Conservation (phyloP, 2,888 invertebrate species). For the Meta bourneti region DNA sequence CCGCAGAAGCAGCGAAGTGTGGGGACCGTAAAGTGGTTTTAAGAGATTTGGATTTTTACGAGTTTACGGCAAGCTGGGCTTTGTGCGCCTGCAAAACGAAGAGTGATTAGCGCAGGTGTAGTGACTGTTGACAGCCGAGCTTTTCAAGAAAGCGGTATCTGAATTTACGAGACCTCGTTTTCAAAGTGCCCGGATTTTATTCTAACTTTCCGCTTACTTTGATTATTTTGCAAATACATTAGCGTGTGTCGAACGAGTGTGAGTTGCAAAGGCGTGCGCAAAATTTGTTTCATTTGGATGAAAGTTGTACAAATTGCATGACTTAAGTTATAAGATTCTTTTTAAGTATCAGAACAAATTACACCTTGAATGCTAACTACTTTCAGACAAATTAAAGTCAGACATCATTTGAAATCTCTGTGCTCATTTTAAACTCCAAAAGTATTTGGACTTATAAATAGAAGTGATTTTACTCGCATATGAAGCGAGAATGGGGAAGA, state of each 20-base stretch:
- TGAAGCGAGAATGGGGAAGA: no score
- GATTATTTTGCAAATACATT: background rate
- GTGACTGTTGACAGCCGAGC: conserved; percentile 22
- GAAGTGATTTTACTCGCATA: no score
- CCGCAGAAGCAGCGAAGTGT: background rate
- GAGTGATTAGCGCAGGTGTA: conserved; percentile 49
- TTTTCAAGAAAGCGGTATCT: background rate
- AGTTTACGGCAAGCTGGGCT: conserved; percentile 25
- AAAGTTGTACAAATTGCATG: background rate
- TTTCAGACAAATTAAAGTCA: no score
- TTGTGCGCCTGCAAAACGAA: background rate
- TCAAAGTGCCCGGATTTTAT: background rate
- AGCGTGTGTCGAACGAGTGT: background rate
- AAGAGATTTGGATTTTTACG: conserved; percentile 63
- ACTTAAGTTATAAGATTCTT: no score
- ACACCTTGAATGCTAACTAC: no score
- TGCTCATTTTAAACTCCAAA: no score
- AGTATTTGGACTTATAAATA: no score
- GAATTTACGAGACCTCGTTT: conserved; percentile 27
- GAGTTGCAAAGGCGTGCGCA: background rate
- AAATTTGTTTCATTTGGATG: background rate
- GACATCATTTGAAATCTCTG: no score
- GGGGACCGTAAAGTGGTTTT: conserved; percentile 58
- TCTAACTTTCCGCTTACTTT: background rate
- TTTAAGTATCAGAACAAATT: no score